phyloP scores from a whole-genome alignment of 2,888 invertebrate species.

The Celastrina argiolus region DNA sequence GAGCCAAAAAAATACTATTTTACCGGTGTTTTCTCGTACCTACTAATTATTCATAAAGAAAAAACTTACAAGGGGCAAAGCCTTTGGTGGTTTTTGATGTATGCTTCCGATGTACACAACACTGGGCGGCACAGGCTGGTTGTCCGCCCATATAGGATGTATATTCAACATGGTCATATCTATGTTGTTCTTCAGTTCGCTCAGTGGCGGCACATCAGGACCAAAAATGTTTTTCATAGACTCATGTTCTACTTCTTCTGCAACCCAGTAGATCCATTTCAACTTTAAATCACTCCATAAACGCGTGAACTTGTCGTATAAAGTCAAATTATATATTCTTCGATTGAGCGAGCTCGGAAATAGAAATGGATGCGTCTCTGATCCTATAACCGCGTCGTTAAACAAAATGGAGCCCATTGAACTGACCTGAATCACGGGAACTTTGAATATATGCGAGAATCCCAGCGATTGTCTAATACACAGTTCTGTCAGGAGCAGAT shows the following conservation, averaged over 20 bases:
- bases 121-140: conserved; percentile 55
- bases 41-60: too few species aligned
- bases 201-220: conserved; percentile 33
- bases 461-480: conserved; percentile 25
- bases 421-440: conserved; percentile 33
- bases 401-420: conserved; percentile 30
- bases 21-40: too few species aligned
- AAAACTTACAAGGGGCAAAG: conserved; percentile 46
- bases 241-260: conserved; percentile 29
- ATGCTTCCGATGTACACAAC: conserved; percentile 57
- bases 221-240: conserved; percentile 38
- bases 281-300: conserved; percentile 24
- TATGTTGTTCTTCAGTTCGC: conserved; percentile 39
- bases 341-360: conserved; percentile 30
- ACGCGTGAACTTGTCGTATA: conserved; percentile 34
- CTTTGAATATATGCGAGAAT: conserved; percentile 32
- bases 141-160: conserved; percentile 49
- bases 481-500: conserved; percentile 32
- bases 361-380: conserved; percentile 30
- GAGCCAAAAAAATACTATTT: too few species aligned
- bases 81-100: conserved; percentile 47
- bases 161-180: conserved; percentile 55
- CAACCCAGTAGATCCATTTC: conserved; percentile 2
- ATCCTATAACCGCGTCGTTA: conserved; percentile 30
- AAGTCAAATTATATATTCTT: conserved; percentile 31